Evolutionary conservation across 2,888 invertebrate species (phyloP).

Genomic region (Euzophera pinguis): DNA sequence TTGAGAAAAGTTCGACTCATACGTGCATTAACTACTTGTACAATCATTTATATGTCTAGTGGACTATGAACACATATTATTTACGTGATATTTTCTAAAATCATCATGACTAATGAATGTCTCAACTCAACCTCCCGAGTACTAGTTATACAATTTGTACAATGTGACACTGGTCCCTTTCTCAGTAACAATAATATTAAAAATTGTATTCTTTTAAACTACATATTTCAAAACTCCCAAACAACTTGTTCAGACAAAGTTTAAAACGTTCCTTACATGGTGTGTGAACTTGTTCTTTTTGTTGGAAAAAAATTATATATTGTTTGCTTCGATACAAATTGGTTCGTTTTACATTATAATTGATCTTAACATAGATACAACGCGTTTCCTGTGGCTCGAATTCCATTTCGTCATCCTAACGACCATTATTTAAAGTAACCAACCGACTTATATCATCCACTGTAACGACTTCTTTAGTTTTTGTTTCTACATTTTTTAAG

Average conservation of each 20-base stretch:
- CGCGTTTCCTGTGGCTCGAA: constrained; percentile 36
- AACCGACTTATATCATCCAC: constrained; percentile 28
- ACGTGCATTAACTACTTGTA: too few species aligned
- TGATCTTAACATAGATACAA: constrained; percentile 30
- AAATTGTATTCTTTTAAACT: too few species aligned
- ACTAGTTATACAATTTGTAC: too few species aligned
- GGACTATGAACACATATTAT: too few species aligned
- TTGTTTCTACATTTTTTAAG: constrained; percentile 15
- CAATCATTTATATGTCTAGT: too few species aligned
- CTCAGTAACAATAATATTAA: too few species aligned
- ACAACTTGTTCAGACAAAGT: background rate
- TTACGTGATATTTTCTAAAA: too few species aligned
- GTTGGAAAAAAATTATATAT: constrained; percentile 29
- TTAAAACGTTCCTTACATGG: background rate
- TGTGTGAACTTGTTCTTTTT: constrained; percentile 23
- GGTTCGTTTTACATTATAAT: constrained; percentile 31
- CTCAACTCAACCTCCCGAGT: too few species aligned
- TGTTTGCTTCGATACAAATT: constrained; percentile 36
- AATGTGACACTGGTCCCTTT: too few species aligned
- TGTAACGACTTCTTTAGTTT: constrained; percentile 32
- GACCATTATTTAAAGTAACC: constrained; percentile 17
- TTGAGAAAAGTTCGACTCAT: too few species aligned
- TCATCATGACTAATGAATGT: too few species aligned
- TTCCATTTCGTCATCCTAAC: constrained; percentile 32
- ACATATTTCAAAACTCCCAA: background rate